Conservation (phyloP, 2,797 vertebrate genomes). For the Eidolon dupreanum region DNA sequence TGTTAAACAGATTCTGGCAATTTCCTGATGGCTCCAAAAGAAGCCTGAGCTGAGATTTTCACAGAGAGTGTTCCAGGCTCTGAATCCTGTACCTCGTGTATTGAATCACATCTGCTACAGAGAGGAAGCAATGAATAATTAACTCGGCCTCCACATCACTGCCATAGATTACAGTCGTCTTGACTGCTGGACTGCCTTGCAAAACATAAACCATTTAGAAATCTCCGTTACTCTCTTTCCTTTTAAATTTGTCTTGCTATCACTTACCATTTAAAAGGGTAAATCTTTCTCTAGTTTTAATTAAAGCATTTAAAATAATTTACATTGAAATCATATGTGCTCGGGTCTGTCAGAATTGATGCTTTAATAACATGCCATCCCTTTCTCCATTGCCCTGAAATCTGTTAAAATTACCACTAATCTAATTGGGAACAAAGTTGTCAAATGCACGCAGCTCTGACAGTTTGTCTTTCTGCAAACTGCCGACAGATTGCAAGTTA, state of each 20-base stretch:
- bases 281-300: constrained; percentile 89
- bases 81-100: constrained; percentile 85
- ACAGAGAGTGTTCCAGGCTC: constrained; percentile 83
- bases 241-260: constrained; percentile 89
- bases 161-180: constrained; percentile 86
- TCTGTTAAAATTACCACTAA: constrained; percentile 92
- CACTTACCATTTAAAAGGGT: constrained; percentile 88
- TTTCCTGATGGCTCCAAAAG: constrained; percentile 80
- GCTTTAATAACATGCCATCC: constrained; percentile 90
- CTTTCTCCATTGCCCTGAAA: constrained; percentile 89
- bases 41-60: constrained; percentile 81
- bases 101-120: constrained; percentile 88
- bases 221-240: constrained; percentile 86
- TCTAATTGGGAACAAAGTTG: constrained; percentile 92
- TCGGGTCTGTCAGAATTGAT: constrained; percentile 90
- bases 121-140: constrained; percentile 89
- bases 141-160: constrained; percentile 87
- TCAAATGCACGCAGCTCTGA: constrained; percentile 89
- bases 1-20: constrained; percentile 74
- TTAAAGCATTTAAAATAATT: constrained; percentile 91
- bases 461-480: constrained; percentile 92
- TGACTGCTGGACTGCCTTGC: constrained; percentile 86
- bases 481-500: constrained; percentile 92
- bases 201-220: constrained; percentile 87
- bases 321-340: constrained; percentile 89